Evolutionary conservation across 1,140 invertebrate species (phyloP).

Genomic region (Orius insidiosus): DNA sequence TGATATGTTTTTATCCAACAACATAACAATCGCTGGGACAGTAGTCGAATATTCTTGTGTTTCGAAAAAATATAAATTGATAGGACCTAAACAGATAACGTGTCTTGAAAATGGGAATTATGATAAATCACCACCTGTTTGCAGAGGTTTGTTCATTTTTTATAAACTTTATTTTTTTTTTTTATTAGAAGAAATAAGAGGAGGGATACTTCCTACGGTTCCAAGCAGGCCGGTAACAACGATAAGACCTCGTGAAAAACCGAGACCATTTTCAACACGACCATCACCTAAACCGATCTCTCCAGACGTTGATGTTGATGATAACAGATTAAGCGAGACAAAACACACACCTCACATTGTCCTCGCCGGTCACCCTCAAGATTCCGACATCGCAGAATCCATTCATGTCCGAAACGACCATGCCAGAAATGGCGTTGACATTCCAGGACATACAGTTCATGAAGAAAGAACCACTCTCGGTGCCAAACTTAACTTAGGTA

Average conservation of each 20-base stretch:
- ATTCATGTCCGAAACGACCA: constrained; percentile 29
- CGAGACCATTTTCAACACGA: constrained; percentile 20
- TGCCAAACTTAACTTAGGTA: constrained; percentile 56
- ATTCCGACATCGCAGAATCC: constrained; percentile 30
- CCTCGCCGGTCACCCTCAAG: constrained; percentile 36
- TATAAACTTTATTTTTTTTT: constrained; percentile 5
- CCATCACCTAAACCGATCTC: constrained; percentile 10
- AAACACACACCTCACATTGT: constrained; percentile 28
- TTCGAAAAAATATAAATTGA: constrained; percentile 42
- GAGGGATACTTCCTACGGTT: constrained; percentile 24
- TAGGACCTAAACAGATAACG: constrained; percentile 44
- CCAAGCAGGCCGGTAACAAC: constrained; percentile 23
- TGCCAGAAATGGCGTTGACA: constrained; percentile 33
- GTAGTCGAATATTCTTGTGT: constrained; percentile 60
- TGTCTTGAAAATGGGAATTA: constrained; percentile 63
- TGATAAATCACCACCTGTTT: constrained; percentile 53
- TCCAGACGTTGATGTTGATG: constrained; percentile 16
- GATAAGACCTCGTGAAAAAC: constrained; percentile 22
- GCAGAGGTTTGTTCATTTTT: constrained; percentile 34
- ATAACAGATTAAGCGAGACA: constrained; percentile 19
- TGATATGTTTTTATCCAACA: constrained; percentile 40
- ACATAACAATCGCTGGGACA: constrained; percentile 45
- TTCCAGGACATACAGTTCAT: constrained; percentile 43
- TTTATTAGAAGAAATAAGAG: constrained; percentile 21
- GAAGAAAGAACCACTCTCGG: constrained; percentile 44